These are phyloP conservation scores for Erebia palarica DNA, from an alignment of 2,888 invertebrate genomes.

Conservation along the genomic window DNA sequence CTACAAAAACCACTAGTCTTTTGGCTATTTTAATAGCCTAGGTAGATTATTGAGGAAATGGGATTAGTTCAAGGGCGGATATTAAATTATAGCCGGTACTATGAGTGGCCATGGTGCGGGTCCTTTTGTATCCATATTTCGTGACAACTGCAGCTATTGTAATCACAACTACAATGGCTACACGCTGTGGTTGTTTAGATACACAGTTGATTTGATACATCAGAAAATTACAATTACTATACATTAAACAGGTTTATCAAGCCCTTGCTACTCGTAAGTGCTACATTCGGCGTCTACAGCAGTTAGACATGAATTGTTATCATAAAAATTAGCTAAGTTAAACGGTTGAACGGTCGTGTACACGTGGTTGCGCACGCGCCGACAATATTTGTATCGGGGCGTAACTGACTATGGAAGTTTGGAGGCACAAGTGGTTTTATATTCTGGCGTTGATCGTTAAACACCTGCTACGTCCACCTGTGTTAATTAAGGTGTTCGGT, in stretches of 20 bases:
- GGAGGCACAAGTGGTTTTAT: constrained; percentile 52
- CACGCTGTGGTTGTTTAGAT: neutral
- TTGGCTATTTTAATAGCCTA: constrained; percentile 3
- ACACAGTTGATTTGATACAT: neutral
- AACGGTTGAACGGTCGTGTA: constrained; percentile 41
- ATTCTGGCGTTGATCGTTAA: constrained; percentile 19
- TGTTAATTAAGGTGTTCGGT: constrained; percentile 20
- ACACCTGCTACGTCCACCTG: constrained; percentile 36
- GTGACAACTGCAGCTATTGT: constrained; percentile 24
- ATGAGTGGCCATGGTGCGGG: constrained; percentile 69
- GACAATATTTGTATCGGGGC: constrained; percentile 53
- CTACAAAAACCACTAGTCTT: neutral
- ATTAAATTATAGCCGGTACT: constrained; percentile 75
- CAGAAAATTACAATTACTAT: neutral
- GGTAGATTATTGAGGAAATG: constrained; percentile 61
- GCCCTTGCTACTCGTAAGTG: constrained; percentile 1
- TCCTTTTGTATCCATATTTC: constrained; percentile 55
- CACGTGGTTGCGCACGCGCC: constrained; percentile 74
- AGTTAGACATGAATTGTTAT: constrained; percentile 16
- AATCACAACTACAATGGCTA: constrained; percentile 2
- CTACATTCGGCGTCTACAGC: constrained; percentile 19
- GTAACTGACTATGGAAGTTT: constrained; percentile 34
- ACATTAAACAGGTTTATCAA: neutral
- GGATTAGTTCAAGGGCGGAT: constrained; percentile 76
- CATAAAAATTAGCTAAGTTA: constrained; percentile 30